These are phyloP conservation scores for Calliopsis andreniformis DNA, from an alignment of 1,140 invertebrate species.

Conservation along the genomic window DNA sequence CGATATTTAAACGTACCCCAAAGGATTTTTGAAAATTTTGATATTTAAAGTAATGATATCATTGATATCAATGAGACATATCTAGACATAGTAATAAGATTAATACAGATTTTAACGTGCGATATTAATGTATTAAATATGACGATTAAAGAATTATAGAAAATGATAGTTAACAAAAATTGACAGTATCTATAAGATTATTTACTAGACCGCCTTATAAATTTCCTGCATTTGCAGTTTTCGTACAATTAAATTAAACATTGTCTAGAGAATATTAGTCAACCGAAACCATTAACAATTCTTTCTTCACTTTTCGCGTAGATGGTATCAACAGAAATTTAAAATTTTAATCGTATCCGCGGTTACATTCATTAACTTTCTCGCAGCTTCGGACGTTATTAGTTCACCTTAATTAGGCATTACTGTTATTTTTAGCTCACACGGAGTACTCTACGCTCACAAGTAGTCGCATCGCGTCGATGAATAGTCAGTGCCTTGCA, in stretches of 20 bases:
- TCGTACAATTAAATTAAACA: not conserved
- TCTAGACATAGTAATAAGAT: too few species aligned
- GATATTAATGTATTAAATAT: too few species aligned
- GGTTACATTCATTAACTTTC: slow-evolving; percentile 32
- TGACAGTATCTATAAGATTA: not conserved
- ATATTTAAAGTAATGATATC: too few species aligned
- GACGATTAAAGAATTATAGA: too few species aligned
- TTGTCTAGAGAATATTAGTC: not conserved
- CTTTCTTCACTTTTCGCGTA: slow-evolving; percentile 17
- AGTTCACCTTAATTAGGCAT: slow-evolving; percentile 36
- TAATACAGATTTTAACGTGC: too few species aligned
- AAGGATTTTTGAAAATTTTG: too few species aligned
- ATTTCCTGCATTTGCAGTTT: not conserved
- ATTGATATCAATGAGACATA: too few species aligned
- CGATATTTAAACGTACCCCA: too few species aligned
- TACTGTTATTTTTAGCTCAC: slow-evolving; percentile 23
- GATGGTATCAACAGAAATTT: slow-evolving; percentile 41
- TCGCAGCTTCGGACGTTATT: slow-evolving; percentile 20
- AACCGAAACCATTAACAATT: slow-evolving; percentile 11
- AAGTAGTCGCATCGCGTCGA: too few species aligned
- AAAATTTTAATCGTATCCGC: slow-evolving; percentile 24
- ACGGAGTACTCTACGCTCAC: not conserved
- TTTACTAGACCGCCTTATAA: not conserved
- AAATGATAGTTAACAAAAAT: too few species aligned
- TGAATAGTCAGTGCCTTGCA: not conserved